These are phyloP conservation scores for Anas flavirostris DNA, from an alignment of 2,797 vertebrate species.

Conservation along the genomic window DNA sequence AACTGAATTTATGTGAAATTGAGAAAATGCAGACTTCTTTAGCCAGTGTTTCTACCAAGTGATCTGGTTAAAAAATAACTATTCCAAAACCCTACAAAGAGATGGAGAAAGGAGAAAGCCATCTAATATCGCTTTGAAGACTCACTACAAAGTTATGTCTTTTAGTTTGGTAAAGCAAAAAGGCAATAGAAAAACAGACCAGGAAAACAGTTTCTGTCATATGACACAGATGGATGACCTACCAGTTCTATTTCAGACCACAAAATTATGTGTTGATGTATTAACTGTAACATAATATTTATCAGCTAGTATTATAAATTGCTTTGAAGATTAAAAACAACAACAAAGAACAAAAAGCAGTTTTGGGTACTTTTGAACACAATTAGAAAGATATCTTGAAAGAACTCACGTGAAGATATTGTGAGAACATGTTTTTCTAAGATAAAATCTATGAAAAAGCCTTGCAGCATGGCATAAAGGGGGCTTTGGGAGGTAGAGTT, in stretches of 20 bases:
- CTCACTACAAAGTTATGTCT: conserved; percentile 5
- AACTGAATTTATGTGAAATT: neutral
- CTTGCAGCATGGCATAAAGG: neutral
- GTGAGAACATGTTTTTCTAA: neutral
- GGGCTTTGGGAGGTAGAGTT: neutral
- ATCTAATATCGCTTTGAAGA: neutral
- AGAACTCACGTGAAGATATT: too few species aligned
- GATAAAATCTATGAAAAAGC: neutral
- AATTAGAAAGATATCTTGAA: neutral
- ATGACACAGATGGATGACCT: conserved; percentile 47
- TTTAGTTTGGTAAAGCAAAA: neutral
- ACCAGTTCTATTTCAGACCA: conserved; percentile 31
- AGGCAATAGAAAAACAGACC: neutral
- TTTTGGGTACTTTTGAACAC: neutral
- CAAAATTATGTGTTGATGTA: conserved; percentile 34
- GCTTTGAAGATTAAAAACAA: conserved; percentile 61
- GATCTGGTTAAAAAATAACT: neutral
- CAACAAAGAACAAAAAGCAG: neutral
- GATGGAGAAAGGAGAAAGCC: neutral
- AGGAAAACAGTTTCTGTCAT: conserved; percentile 4
- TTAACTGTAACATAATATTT: conserved; percentile 58
- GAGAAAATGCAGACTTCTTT: neutral
- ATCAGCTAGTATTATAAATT: conserved; percentile 28
- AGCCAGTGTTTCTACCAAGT: neutral
- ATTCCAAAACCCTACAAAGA: neutral